Percentiles rank a stretch among this genome's conserved stretches.
Conservation (phyloP, 1,140 invertebrate species). For the Microplitis demolitor region DNA sequence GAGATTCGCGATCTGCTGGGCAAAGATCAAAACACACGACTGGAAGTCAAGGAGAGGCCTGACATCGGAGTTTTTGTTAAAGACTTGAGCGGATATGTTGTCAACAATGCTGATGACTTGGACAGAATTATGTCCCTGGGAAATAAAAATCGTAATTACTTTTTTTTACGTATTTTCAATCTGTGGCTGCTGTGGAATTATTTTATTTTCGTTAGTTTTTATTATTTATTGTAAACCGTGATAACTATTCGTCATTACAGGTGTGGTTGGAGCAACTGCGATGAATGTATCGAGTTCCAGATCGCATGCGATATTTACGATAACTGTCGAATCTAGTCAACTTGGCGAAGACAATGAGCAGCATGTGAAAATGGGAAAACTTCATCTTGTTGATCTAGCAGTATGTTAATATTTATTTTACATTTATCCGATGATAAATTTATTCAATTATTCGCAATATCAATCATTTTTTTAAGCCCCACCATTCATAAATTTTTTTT, state of each 20-base stretch:
- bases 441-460: too few relatives aligned
- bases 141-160: constrained; percentile 74
- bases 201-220: too few relatives aligned
- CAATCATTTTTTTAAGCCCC: too few relatives aligned
- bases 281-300: constrained; percentile 87
- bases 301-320: constrained; percentile 88
- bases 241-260: constrained; percentile 41
- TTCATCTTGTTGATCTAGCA: constrained; percentile 85
- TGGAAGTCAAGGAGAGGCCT: constrained; percentile 77
- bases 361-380: constrained; percentile 76
- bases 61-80: constrained; percentile 84
- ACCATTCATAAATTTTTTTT: too few relatives aligned
- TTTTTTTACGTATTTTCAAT: too few relatives aligned
- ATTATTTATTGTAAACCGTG: too few relatives aligned
- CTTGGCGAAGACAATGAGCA: constrained; percentile 67
- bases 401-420: constrained; percentile 46
- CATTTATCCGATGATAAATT: neutral
- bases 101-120: constrained; percentile 84
- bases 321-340: constrained; percentile 82
- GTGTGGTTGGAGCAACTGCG: constrained; percentile 77
- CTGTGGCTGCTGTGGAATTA: too few relatives aligned
- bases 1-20: constrained; percentile 78
- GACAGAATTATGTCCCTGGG: constrained; percentile 77
- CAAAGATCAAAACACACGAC: constrained; percentile 63
- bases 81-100: constrained; percentile 77